Evolutionary conservation across 2,113 vertebrate genomes (phyloP), one percentile per base, ranked within the genome.

Genomic region (Cochlearius cochlearius): DNA sequence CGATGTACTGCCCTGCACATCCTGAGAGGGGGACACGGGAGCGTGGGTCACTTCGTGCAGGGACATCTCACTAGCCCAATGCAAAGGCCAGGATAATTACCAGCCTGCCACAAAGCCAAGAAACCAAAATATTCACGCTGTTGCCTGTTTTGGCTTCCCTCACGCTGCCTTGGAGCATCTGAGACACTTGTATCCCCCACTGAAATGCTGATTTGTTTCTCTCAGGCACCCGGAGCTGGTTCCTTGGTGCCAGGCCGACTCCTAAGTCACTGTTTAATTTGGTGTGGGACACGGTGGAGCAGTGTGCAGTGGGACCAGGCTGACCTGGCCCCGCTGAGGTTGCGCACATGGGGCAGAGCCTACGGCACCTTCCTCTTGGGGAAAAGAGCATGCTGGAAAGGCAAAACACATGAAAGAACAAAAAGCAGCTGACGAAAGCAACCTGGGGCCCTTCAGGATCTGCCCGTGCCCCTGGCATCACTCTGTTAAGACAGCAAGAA

Each of bases 311-410:
- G 59, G 15, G 32, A 50, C 27, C 27, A 39, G 62, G 59, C 15
- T 0, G 0, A 64, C 32, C 30, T 0, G 0, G 53, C 10, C 27
- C 39, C 5, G 2, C 43, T 36, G 69, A 86, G 38, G 8, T 34
- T 86, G 49, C 0, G 0, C 20, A 34, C 10, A 3, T 19, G 38
- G 19, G 6, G 1, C 79, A 77, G 53, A 83, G 36, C 17, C 22
- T 66, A 15, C 4, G 3, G 26, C 27, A 56, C 16, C 25, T 53
- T 94, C 29, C 27, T 62, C 19, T 12, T 11, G n/a, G 36, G 26
- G 18, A 52, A 6, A 73, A 25, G 53, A 73, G 27, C 9, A 13
- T 2, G 3, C 32, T 86, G 49, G 25, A 83, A 58, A 7, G 38
- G 27, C 32, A 53, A 83, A 88, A 86, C 2, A 1, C 12, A 23